Conservation (phyloP, 1,140 invertebrate genomes). For the Drosophila kohkoa region DNA sequence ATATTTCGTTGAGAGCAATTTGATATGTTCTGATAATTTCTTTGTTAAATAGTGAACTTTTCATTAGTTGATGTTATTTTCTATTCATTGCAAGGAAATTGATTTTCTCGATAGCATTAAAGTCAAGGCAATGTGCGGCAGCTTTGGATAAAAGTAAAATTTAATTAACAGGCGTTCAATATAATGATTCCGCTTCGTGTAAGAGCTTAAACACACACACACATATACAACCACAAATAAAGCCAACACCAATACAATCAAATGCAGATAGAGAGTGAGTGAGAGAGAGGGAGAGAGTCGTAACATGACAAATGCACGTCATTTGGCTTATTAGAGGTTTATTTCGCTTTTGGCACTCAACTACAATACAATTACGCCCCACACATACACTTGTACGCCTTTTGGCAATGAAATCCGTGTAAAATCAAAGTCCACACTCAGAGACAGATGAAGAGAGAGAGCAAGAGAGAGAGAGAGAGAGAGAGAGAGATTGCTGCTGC, state of each 20-base stretch:
- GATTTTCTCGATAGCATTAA: not conserved
- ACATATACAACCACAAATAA: not conserved
- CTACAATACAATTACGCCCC: slow-evolving; percentile 75
- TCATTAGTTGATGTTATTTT: not conserved
- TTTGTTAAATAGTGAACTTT: not conserved
- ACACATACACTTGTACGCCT: slow-evolving; percentile 38
- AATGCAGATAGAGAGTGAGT: not conserved
- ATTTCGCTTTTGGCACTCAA: slow-evolving; percentile 76
- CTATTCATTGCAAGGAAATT: not conserved
- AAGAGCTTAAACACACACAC: slow-evolving; percentile 1
- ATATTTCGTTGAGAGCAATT: no score
- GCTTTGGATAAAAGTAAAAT: slow-evolving; percentile 42
- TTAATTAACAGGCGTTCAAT: slow-evolving; percentile 49
- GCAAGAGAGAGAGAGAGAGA: no score
- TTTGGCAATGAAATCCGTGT: slow-evolving; percentile 58
- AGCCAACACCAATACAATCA: not conserved
- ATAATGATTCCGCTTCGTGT: slow-evolving; percentile 21
- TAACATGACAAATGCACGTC: slow-evolving; percentile 71
- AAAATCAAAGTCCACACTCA: slow-evolving; percentile 55
- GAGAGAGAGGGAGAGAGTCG: not conserved
- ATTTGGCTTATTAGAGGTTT: slow-evolving; percentile 80
- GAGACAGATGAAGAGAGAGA: not conserved
- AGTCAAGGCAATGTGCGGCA: not conserved
- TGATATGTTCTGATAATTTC: no score
- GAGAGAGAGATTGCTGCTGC: not conserved